Conservation (phyloP, 2,888 invertebrate genomes). For the Ochropleura plecta region DNA sequence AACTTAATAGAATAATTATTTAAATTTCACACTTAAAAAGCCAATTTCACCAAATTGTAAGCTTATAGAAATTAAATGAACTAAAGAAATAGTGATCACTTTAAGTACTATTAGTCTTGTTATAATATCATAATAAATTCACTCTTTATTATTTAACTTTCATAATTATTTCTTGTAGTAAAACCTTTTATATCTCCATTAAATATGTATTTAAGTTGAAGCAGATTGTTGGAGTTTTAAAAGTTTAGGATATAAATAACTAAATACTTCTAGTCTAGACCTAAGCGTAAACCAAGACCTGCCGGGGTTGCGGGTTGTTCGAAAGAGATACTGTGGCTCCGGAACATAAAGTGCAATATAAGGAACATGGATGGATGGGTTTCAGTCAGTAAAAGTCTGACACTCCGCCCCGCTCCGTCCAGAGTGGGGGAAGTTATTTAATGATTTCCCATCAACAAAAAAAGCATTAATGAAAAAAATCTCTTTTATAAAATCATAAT, state of each 20-base stretch:
- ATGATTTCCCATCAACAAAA: too few relatives aligned
- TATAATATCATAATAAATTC: constrained; percentile 21
- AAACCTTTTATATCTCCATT: constrained; percentile 15
- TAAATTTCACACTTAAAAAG: constrained; percentile 32
- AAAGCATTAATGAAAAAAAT: not conserved
- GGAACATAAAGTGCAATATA: too few relatives aligned
- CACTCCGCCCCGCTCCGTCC: too few relatives aligned
- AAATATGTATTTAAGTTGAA: constrained; percentile 23
- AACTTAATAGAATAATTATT: constrained; percentile 33
- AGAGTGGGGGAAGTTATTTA: too few relatives aligned
- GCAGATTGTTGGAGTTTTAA: not conserved
- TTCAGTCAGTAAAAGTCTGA: too few relatives aligned
- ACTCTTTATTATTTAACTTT: constrained; percentile 39
- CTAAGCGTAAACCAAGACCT: not conserved
- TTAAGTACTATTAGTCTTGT: constrained; percentile 24
- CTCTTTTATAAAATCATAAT: constrained; percentile 10
- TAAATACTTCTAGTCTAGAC: not conserved
- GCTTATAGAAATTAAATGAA: constrained; percentile 30
- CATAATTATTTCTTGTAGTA: constrained; percentile 29
- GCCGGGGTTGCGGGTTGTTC: too few relatives aligned
- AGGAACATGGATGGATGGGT: too few relatives aligned
- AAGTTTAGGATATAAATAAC: constrained; percentile 18
- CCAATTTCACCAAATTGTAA: constrained; percentile 43
- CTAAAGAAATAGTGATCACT: constrained; percentile 22
- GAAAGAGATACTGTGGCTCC: too few relatives aligned